Evolutionary conservation across 2,888 invertebrate genomes (phyloP), one percentile per base, ranked within the genome.

Genomic region (Limnephilus rhombicus): DNA sequence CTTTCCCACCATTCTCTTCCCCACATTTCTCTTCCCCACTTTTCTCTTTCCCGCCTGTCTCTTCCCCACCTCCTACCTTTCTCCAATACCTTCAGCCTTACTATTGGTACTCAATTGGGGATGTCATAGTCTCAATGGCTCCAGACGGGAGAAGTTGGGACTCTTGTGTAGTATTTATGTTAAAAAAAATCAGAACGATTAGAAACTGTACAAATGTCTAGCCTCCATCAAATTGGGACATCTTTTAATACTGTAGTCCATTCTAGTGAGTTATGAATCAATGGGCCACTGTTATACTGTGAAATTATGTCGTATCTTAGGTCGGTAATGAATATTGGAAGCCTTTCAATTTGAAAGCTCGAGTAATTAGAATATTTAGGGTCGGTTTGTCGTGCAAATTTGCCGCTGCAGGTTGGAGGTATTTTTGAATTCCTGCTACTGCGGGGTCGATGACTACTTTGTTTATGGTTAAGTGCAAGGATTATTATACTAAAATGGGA

Each of bases 341-440:
- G 31, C 88, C 29, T 18, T 88, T 88, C 88, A 13, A 31, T 53
- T 34, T 85, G 34, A 24, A 41, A 85, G 85, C 37, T 37, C 34
- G 45, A 15, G 85, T 85, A 85, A 85, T 85, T 85, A 34, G 45
- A 85, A 45, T 45, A 85, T 85, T 45, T 45, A 85, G 85, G 34
- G 41, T 18, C 41, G n/a, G 85, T 45, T 45, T 85, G n/a, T 82
- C 82, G 15, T 82, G 82, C 31, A 68, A 68, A 68, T 68, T 68
- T 68, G 24, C 24, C 68, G 24, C 68, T 68, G 68, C 68, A 68
- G 68, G 68, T 7, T 24, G 68, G 68, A n/a, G 68, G n/a, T 68
- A 68, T 68, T 68, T 68, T 68, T 68, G 68, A n/a, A 68, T 68
- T 68, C 68, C 68, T 9, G 0, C 24, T n/a, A n/a, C n/a, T n/a